phyloP scores from a whole-genome alignment of 2,888 invertebrate genomes.

The Teleogryllus oceanicus region DNA sequence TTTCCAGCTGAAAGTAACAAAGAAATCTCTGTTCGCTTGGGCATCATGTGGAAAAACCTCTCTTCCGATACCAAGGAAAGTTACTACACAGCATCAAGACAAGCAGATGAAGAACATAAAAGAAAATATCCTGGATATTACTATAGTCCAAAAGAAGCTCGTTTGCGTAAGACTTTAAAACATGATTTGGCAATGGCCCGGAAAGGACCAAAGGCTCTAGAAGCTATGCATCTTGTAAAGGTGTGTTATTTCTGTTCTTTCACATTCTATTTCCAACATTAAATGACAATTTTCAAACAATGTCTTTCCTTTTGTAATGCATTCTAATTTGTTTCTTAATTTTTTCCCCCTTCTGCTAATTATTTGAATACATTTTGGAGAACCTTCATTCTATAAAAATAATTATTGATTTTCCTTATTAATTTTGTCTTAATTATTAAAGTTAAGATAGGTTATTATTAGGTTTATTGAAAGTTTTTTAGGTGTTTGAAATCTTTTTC shows the following conservation, averaged over 20 bases:
- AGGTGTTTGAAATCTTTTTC: too few species aligned
- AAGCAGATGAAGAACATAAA: slow-evolving; percentile 49
- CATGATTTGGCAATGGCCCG: slow-evolving; percentile 34
- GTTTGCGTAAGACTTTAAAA: slow-evolving; percentile 43
- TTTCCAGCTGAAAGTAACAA: slow-evolving; percentile 49
- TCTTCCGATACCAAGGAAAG: slow-evolving; percentile 46
- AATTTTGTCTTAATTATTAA: too few species aligned
- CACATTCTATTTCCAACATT: too few species aligned
- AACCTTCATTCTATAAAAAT: too few species aligned
- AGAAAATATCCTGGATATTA: slow-evolving; percentile 49
- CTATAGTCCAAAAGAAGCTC: slow-evolving; percentile 49
- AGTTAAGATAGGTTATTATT: too few species aligned
- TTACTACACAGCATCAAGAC: slow-evolving; percentile 48
- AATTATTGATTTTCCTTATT: too few species aligned
- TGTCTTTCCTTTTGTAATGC: too few species aligned
- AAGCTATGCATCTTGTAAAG: slow-evolving; percentile 34
- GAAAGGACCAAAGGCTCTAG: slow-evolving; percentile 26
- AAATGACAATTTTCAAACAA: too few species aligned
- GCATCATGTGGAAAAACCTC: slow-evolving; percentile 52
- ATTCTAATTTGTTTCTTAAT: too few species aligned
- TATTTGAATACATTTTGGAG: too few species aligned
- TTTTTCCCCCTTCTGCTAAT: too few species aligned
- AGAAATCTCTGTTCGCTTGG: slow-evolving; percentile 51
- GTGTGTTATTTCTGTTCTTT: slow-evolving; percentile 22
- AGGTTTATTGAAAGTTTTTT: too few species aligned